Base-by-base conservation (phyloP, 2,888 invertebrate genomes). In the Alloscopus bannaensis region DNA sequence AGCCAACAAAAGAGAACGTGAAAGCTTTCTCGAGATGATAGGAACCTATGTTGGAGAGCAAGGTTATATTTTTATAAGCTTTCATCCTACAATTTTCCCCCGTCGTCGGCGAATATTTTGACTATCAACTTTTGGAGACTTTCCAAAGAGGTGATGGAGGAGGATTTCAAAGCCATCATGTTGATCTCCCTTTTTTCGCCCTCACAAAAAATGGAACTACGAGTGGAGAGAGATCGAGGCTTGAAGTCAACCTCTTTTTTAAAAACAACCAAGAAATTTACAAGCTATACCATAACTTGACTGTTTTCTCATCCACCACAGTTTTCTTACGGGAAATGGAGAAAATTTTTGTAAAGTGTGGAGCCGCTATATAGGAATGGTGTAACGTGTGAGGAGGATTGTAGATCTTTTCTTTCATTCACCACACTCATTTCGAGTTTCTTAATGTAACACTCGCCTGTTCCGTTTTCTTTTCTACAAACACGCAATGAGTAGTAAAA, bases 71-170 rank as follows among this genome's bases (percentile, higher is more conserved):
- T 57, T 28, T 4, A 28, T 28, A n/a, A 57, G 26, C 28, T 13
- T 18, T 13, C 50, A n/a, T 11, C 18, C 20, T 29, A 29, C n/a
- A 24, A 26, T 20, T 47, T 22, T 26, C 45, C 20, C 16, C 24
- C 16, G n/a, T 36, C 57, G 42, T 73, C 73, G 36, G 24, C 45
- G 73, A 73, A 73, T 73, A 73, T 73, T 73, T 72, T 65, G 36
- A 64, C 72, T 64, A 72, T 72, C 72, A 72, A 50, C 64, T 72
- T 64, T 81, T 84, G 84, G 84, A 83, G 72, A 60, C 55, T 72
- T 70, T 83, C 84, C 84, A 84, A 81, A 59, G 80, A 81, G 83
- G 84, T 84, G 81, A 84, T 84, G 77, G 78, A 84, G 81, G 77
- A 82, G 84, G 83, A 84, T 84, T 83, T 81, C 80, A 83, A 81